These are phyloP conservation scores for Herminia tarsipennalis DNA, from an alignment of 2,888 invertebrate species.

Conservation along the genomic window DNA sequence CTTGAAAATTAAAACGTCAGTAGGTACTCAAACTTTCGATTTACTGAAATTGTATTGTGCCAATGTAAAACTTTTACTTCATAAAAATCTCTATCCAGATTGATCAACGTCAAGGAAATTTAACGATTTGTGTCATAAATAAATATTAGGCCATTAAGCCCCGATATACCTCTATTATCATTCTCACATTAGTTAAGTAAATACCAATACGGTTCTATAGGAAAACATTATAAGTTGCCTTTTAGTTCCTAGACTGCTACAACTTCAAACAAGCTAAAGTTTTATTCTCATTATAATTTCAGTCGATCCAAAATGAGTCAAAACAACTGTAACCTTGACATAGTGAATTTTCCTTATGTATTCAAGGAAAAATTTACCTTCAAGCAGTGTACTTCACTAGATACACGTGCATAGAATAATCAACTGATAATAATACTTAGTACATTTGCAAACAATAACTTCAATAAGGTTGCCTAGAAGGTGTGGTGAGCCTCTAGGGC, in stretches of 20 bases:
- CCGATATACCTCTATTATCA: no score
- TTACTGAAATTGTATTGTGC: conserved; percentile 1
- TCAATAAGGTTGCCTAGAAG: conserved; percentile 37
- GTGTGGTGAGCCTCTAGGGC: conserved; percentile 46
- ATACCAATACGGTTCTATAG: no score
- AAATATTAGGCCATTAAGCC: no score
- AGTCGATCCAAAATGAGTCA: conserved; percentile 13
- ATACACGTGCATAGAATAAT: conserved; percentile 47
- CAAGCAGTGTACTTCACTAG: conserved; percentile 31
- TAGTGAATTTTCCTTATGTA: conserved; percentile 50
- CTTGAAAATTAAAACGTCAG: not conserved
- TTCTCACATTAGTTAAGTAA: no score
- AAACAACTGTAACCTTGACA: conserved; percentile 55
- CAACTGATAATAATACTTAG: conserved; percentile 41
- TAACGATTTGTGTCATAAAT: no score
- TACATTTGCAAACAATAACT: conserved; percentile 57
- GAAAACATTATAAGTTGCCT: no score
- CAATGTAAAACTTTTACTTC: conserved; percentile 14
- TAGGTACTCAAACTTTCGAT: not conserved
- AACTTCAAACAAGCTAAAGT: no score
- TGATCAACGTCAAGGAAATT: no score
- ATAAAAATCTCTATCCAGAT: not conserved
- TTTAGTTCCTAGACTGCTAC: no score
- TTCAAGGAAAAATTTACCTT: conserved; percentile 46
- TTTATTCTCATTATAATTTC: no score